These are phyloP conservation scores for Gymnocypris eckloni DNA, from an alignment of 2,797 vertebrate genomes.

Conservation along the genomic window DNA sequence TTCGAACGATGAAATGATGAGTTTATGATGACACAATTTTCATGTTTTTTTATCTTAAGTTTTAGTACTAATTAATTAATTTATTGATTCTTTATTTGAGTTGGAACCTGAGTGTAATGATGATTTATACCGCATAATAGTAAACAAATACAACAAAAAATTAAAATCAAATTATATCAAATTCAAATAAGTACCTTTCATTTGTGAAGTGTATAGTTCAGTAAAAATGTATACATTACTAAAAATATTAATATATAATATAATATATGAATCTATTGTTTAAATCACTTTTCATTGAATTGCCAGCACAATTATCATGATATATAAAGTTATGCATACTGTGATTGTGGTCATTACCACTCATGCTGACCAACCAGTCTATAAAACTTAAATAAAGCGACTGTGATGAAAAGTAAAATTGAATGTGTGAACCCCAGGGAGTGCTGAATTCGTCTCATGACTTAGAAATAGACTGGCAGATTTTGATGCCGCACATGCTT, in stretches of 20 bases:
- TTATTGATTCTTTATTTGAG: neutral
- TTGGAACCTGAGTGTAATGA: neutral
- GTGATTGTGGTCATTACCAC: neutral
- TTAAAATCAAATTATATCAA: neutral
- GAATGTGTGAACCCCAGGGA: slow-evolving; percentile 13
- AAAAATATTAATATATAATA: neutral
- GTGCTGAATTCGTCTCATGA: neutral
- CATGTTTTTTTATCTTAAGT: neutral
- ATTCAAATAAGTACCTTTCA: neutral
- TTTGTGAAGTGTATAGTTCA: neutral
- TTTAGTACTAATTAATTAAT: neutral
- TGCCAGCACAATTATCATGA: neutral
- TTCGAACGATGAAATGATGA: neutral
- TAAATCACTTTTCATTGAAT: neutral
- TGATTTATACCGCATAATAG: neutral
- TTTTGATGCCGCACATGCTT: slow-evolving; percentile 14
- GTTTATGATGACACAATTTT: neutral
- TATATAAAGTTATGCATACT: neutral
- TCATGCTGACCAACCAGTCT: neutral
- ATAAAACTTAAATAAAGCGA: neutral
- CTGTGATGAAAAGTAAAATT: neutral
- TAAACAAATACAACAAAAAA: neutral
- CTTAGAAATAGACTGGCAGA: slow-evolving; percentile 4
- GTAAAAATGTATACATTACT: neutral
- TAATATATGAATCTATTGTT: neutral